Evolutionary conservation across 1,140 invertebrate species (phyloP).

Genomic region (Bathynomus jamesi): DNA sequence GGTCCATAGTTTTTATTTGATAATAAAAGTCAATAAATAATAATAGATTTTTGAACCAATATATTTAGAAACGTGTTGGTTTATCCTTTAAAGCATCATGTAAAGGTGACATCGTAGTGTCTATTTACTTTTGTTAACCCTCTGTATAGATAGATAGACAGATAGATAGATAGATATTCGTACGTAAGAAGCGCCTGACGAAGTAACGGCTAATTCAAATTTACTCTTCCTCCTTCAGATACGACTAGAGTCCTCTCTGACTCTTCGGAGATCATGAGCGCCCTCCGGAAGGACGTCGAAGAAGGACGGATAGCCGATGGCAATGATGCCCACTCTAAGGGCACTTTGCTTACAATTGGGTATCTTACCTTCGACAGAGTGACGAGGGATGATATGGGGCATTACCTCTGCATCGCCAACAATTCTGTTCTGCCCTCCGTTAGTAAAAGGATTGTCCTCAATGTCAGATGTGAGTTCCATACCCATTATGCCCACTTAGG

Average conservation of each 20-base stretch:
- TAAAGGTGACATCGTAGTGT: too few relatives aligned
- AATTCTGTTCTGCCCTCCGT: conserved; percentile 83
- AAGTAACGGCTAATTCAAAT: too few relatives aligned
- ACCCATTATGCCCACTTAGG: too few relatives aligned
- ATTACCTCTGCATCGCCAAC: conserved; percentile 76
- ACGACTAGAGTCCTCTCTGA: background rate
- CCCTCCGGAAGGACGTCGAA: background rate
- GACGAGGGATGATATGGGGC: conserved; percentile 75
- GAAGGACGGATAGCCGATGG: background rate
- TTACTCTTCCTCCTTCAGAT: background rate
- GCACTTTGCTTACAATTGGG: background rate
- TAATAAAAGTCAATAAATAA: too few relatives aligned
- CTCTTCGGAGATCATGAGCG: background rate
- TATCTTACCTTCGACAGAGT: conserved; percentile 54
- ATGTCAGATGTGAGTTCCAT: conserved; percentile 76
- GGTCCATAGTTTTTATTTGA: too few relatives aligned
- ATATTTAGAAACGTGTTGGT: too few relatives aligned
- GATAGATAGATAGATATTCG: too few relatives aligned
- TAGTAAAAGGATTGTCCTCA: conserved; percentile 73
- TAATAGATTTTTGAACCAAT: too few relatives aligned
- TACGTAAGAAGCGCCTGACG: too few relatives aligned
- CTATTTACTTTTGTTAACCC: too few relatives aligned
- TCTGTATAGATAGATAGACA: too few relatives aligned
- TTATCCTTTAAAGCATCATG: too few relatives aligned
- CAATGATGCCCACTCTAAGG: background rate